Base-by-base conservation (phyloP, 2,888 invertebrate genomes). In the Drosophila antonietae region DNA sequence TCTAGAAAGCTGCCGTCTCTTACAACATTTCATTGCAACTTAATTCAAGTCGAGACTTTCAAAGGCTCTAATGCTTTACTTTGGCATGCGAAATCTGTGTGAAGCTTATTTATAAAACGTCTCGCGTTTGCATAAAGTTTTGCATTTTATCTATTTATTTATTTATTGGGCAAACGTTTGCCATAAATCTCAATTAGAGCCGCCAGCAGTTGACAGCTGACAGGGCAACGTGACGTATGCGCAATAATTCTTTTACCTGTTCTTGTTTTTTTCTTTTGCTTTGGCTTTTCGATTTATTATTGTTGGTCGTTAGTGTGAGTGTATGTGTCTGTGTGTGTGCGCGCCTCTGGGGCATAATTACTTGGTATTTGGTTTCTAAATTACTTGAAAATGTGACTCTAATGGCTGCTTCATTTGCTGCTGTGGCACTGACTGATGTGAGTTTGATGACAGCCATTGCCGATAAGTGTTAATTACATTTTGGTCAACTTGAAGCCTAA, bases 101-200 rank as follows among this genome's bases (percentile, higher is more conserved):
- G 18, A 23, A 20, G 35, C 35, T 46, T 37, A 23, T 58, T 47
- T 18, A 14, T 23, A n/a, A 46, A 46, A n/a, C 31, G 33, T 43
- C n/a, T n/a, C 2, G 12, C 55, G 31, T 15, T 14, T 31, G 35
- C 10, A 59, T 47, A 44, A 59, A 20, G 49, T 46, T 44, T 61
- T 53, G 23, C n/a, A 62, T 59, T 58, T 66, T 6, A 23, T 44
- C 18, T 65, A 62, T 56, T 68, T 73, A 68, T 53, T 70, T 74
- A 76, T 68, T 76, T 72, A 75, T 60, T 53, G 53, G 59, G n/a
- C 56, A 53, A 53, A 43, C 39, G 37, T 33, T 39, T 8, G 59
- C 47, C 71, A 84, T 77, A 73, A 76, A 84, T 87, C 79, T 71
- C 79, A 73, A 83, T 84, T 77, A 87, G 57, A 60, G 65, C 53